Base-by-base conservation (phyloP, 2,888 invertebrate genomes). In the Galerucella calmariensis region DNA sequence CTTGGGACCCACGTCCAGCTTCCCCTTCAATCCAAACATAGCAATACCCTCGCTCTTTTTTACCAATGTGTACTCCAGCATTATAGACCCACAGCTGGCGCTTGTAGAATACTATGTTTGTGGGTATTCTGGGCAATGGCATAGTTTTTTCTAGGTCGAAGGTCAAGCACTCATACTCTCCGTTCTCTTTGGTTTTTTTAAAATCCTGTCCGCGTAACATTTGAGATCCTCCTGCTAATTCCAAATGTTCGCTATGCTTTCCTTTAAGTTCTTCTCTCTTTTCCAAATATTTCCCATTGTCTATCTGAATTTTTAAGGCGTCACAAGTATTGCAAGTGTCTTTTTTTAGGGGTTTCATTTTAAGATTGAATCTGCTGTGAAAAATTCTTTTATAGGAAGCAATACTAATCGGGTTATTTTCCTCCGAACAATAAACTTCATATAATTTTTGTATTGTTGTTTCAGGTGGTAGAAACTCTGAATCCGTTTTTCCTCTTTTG, bases 321-420 rank as follows among this genome's bases (percentile, higher is more conserved):
- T 77, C 79, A 67, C 79, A 79, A 46, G 27, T 20, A 58, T 79
- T 77, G 69, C 78, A 79, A 12, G 75, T 79, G 44, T 77, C 77
- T 75, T 76, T 79, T 66, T 75, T 74, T 44, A 75, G 27, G 35
- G 72, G 24, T 67, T 78, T 78, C 27, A 72, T 71, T 75, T 53
- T 67, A 59, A 77, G 69, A 74, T 78, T 78, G 67, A 79, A 79
- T 35, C 68, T 70, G 14, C 56, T 67, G 72, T 77, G 77, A 48
- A 78, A 78, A 66, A 75, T 77, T 59, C 72, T 75, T 71, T 66
- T 46, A 71, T 58, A 56, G 67, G 14, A n/a, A 77, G 24, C 48
- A 77, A 75, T 56, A 78, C 75, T 41, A 74, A 72, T 11, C 58
- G 56, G 56, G 10, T 46, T 35, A 59, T 11, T 24, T 59, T 72